Conservation (phyloP, 2,888 invertebrate species). For the Drosophila algonquin region DNA sequence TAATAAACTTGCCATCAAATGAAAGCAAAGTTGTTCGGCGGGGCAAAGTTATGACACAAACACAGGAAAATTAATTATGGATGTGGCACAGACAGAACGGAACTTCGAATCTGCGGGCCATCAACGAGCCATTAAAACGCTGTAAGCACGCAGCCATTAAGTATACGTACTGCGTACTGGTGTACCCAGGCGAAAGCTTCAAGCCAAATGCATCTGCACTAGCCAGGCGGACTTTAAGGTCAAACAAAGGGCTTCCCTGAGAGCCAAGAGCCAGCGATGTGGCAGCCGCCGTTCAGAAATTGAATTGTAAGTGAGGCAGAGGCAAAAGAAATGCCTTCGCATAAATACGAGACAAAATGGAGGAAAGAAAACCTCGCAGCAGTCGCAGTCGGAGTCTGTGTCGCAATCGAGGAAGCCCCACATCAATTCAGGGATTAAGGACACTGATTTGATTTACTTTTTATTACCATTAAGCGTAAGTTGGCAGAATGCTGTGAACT, state of each 20-base stretch:
- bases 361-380: conserved; percentile 26
- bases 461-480: conserved; percentile 78
- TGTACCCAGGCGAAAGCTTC: background rate
- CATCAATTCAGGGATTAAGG: conserved; percentile 81
- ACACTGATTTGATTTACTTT: conserved; percentile 82
- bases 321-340: conserved; percentile 67
- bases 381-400: conserved; percentile 26
- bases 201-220: conserved; percentile 27
- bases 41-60: conserved; percentile 45
- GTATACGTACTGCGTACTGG: conserved; percentile 11
- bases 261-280: conserved; percentile 31
- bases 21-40: conserved; percentile 21
- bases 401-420: conserved; percentile 64
- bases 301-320: conserved; percentile 75
- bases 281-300: conserved; percentile 61
- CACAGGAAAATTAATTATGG: conserved; percentile 1
- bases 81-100: conserved; percentile 4
- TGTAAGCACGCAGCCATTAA: conserved; percentile 4
- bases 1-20: conserved; percentile 7
- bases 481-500: conserved; percentile 62
- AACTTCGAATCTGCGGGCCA: conserved; percentile 1
- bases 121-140: background rate
- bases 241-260: conserved; percentile 31
- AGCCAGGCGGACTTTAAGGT: conserved; percentile 29
- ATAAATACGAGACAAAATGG: conserved; percentile 66